phyloP scores from a whole-genome alignment of 1,140 invertebrate species.

The Polypedilum pembai region DNA sequence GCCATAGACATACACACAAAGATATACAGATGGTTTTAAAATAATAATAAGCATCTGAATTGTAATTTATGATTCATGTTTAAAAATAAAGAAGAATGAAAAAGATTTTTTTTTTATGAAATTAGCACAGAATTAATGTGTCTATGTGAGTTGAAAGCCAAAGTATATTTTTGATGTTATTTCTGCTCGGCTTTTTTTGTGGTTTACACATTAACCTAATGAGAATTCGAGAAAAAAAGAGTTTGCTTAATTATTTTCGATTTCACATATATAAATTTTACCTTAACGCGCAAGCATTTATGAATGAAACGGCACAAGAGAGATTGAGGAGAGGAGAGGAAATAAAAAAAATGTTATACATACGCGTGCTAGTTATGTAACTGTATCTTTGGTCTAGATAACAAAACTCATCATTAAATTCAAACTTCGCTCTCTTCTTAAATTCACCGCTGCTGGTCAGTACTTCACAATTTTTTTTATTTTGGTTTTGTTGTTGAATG shows the following conservation, averaged over 20 bases:
- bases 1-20: not conserved
- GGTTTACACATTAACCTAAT: constrained; percentile 18
- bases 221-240: not conserved
- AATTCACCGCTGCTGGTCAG: not conserved
- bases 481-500: too few relatives aligned
- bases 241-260: not conserved
- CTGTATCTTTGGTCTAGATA: constrained; percentile 25
- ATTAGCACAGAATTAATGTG: constrained; percentile 1
- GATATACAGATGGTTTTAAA: not conserved
- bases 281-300: not conserved
- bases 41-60: not conserved
- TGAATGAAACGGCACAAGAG: not conserved
- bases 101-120: not conserved
- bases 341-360: not conserved
- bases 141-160: not conserved
- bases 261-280: constrained; percentile 8
- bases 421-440: not conserved
- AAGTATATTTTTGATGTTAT: not conserved
- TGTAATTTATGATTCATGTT: constrained; percentile 14
- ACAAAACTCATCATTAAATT: constrained; percentile 27
- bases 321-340: not conserved
- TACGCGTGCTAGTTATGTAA: constrained; percentile 4
- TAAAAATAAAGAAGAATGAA: not conserved
- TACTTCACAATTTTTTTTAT: too few relatives aligned
- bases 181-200: not conserved